Evolutionary conservation across 2,113 vertebrate genomes (phyloP).

Genomic region (Nothobranchius furzeri): DNA sequence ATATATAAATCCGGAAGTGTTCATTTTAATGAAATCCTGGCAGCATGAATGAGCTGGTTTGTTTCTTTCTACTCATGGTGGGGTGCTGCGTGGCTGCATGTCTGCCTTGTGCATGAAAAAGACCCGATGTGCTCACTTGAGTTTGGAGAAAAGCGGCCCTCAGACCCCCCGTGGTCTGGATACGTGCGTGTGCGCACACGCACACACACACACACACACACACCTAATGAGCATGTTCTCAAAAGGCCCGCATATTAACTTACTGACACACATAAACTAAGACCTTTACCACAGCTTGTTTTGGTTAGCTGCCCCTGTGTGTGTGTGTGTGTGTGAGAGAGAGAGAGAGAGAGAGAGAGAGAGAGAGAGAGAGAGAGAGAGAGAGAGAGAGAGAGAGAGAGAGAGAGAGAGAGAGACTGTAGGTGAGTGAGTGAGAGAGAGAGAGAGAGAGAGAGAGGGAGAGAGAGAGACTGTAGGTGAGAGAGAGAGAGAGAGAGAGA

Average conservation of each 20-base stretch:
- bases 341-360: neutral
- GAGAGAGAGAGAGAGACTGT: neutral
- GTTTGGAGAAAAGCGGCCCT: conserved; percentile 15
- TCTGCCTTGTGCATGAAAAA: conserved; percentile 12
- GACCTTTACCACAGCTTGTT: conserved; percentile 56
- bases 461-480: too few relatives aligned
- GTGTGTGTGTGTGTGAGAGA: neutral
- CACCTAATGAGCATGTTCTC: conserved; percentile 7
- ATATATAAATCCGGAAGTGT: conserved; percentile 14
- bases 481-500: neutral
- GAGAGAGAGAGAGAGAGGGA: too few relatives aligned
- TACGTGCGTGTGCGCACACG: conserved; percentile 54
- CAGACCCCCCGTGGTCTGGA: conserved; percentile 44
- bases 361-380: neutral
- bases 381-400: neutral
- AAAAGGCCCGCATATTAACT: conserved; percentile 24
- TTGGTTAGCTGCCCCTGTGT: conserved; percentile 33
- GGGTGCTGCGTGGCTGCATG: neutral
- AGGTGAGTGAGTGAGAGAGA: too few relatives aligned
- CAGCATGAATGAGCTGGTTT: conserved; percentile 39
- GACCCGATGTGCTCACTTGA: conserved; percentile 26
- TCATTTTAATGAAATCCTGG: conserved; percentile 42
- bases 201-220: conserved; percentile 10
- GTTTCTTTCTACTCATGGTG: conserved; percentile 26
- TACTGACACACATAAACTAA: conserved; percentile 30